Base-by-base conservation (phyloP, 64 coral and sea anemone species). In the Acropora tenuis region DNA sequence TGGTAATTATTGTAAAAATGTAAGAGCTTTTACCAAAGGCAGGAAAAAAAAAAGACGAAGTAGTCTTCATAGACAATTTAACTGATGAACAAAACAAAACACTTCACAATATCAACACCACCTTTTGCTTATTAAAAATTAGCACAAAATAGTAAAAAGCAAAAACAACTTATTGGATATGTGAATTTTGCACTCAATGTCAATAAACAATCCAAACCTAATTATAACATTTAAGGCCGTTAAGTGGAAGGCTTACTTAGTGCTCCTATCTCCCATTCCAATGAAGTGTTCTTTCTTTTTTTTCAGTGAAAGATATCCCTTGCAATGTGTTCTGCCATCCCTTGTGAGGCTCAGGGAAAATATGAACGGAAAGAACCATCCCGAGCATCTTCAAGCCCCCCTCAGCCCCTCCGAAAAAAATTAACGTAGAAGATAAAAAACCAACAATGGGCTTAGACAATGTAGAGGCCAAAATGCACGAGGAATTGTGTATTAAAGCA, bases 311-410 rank as follows among this genome's bases (percentile, higher is more conserved):
- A 4, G 18, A 55, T 55, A 84, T 20, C 44, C 82, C 82, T 84
- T 84, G 41, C 61, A 84, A 43, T 69, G 67, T 48, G 3, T 20
- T 8, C 82, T 84, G 82, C 82, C 82, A 84, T 84, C 67, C 82
- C 82, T 71, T 71, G 41, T 17, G 49, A 69, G 82, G 82, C 61
- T 69, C 17, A 44, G 41, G 17, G 42, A 67, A 11, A 17, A 3
- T 4, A 67, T 9, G 12, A 30, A 0, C 6, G 10, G 42, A 68
- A 19, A 18, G 30, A 48, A 18, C 11, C n/a, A 30, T 15, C 10
- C 82, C 60, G 43, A 48, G 45, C 5, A 17, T 63, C 82, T 55
- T 10, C 6, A 30, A 17, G 30, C 30, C 30, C 30, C 13, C 10
- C 82, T 43, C 60, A 48, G 45, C 5, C 45, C 82, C 82, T 55